A percentile compares a stretch with the other conserved stretches of the same genome.
These are phyloP conservation scores for Spicauda simplicius DNA, from an alignment of 2,888 invertebrate genomes.

Conservation along the genomic window DNA sequence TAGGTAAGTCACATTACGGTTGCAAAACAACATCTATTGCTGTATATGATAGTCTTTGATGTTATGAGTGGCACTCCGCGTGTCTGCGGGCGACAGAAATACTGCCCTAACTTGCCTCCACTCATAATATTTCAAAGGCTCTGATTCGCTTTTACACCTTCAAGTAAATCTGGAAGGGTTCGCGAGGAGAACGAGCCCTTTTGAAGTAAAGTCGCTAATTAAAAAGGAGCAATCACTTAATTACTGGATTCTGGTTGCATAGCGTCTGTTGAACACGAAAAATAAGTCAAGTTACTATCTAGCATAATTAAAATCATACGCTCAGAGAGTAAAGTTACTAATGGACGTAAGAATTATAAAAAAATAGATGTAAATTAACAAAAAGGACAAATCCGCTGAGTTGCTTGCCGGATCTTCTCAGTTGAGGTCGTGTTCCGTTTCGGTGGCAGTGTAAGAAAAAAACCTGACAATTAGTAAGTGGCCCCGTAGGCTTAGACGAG, in stretches of 20 bases:
- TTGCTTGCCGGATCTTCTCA: too few species aligned
- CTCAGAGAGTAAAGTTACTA: too few species aligned
- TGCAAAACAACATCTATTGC: slow-evolving; percentile 20
- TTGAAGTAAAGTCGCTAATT: slow-evolving; percentile 45
- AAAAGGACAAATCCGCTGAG: too few species aligned
- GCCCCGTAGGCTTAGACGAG: too few species aligned
- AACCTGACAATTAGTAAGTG: too few species aligned
- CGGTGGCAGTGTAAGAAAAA: too few species aligned
- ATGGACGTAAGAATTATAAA: too few species aligned
- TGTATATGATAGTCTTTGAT: slow-evolving; percentile 61
- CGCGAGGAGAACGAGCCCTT: slow-evolving; percentile 44
- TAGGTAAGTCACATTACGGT: slow-evolving; percentile 4
- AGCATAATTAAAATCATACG: too few species aligned
- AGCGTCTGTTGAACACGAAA: too few species aligned
- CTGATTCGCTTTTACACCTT: slow-evolving; percentile 78
- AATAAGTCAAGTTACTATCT: too few species aligned
- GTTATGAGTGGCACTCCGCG: slow-evolving; percentile 69
- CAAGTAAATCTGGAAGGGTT: slow-evolving; percentile 51
- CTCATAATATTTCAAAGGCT: slow-evolving; percentile 65
- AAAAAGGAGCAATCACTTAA: slow-evolving; percentile 43
- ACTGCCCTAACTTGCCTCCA: slow-evolving; percentile 50
- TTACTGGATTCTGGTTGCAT: slow-evolving; percentile 29
- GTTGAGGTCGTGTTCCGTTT: too few species aligned
- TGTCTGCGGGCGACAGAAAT: slow-evolving; percentile 66
- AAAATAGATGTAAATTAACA: too few species aligned